Evolutionary conservation across 2,113 vertebrate genomes (phyloP), one percentile per base, ranked within the genome.

Genomic region (Oryctolagus cuniculus): DNA sequence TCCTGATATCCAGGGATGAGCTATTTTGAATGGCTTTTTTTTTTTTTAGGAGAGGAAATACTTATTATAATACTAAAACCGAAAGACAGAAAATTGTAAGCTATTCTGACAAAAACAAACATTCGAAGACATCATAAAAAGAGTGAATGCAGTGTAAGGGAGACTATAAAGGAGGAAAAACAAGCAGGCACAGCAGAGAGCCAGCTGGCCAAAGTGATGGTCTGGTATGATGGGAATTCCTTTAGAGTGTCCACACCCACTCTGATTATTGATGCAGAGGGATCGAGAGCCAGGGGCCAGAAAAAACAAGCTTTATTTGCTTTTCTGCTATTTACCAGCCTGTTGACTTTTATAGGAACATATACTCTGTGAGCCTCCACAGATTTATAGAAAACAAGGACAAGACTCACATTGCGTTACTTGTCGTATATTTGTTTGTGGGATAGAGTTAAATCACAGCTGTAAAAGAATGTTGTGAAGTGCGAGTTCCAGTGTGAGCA

Each of bases 11-110:
- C 79, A 87, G n/a, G 31, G 89, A 88, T 91, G 53, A 73, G 17
- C 25, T 55, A 73, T 89, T 93, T 84, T 79, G 61, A 85, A 51
- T 88, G 80, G 21, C 15, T 91, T 77, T 94, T 74, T 89, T 77
- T 85, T 38, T 58, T 74, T 89, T 77, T 8, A 77, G 90, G 19
- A 6, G 29, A 84, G 6, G 53, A 87, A 27, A 82, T 78, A 55
- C 22, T 78, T 70, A 38, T 73, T 34, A 88, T 69, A 58, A 82
- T 86, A 81, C 95, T 74, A 87, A 58, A 88, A 27, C 25, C 69
- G 86, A 89, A 89, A 74, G 78, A 75, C 6, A 89, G 78, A 82
- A 87, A 74, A 79, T 69, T 44, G 4, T 67, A 16, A 94, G 22
- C 63, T 58, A 61, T 82, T 90, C 25, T 86, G 49, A 82, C 74